Conservation (phyloP, 2,797 vertebrate species). For the Coendou prehensilis region DNA sequence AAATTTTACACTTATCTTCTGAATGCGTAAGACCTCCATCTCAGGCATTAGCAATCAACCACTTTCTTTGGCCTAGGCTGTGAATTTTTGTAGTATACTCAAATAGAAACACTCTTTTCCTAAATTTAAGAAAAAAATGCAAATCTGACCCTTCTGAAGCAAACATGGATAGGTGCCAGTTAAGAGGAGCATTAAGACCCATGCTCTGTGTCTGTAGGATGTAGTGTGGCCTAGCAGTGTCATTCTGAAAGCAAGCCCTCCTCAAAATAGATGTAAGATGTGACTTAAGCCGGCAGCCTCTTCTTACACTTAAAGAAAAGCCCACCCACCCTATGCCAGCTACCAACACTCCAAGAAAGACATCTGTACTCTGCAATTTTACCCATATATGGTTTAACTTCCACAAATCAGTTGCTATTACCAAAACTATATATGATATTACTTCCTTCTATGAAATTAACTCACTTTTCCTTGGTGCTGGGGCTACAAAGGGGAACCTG, state of each 20-base stretch:
- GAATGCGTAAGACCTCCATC: neutral
- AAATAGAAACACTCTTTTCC: slow-evolving; percentile 13
- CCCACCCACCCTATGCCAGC: neutral
- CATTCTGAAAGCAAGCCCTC: neutral
- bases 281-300: neutral
- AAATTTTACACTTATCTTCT: neutral
- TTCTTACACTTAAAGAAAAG: neutral
- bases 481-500: neutral
- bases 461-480: neutral
- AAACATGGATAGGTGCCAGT: neutral
- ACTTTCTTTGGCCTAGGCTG: neutral
- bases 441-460: neutral
- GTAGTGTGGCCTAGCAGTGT: neutral
- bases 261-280: neutral
- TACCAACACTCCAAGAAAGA: neutral
- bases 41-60: neutral
- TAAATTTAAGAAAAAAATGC: neutral
- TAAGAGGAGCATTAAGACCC: neutral
- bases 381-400: neutral
- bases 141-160: neutral
- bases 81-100: slow-evolving; percentile 32
- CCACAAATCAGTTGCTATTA: neutral
- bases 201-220: neutral
- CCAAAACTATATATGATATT: neutral
- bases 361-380: neutral